A percentile compares a stretch with the other conserved stretches of the same genome.
Evolutionary conservation across 2,113 vertebrate species (phyloP).

Genomic region (Neolamprologus hecqui): DNA sequence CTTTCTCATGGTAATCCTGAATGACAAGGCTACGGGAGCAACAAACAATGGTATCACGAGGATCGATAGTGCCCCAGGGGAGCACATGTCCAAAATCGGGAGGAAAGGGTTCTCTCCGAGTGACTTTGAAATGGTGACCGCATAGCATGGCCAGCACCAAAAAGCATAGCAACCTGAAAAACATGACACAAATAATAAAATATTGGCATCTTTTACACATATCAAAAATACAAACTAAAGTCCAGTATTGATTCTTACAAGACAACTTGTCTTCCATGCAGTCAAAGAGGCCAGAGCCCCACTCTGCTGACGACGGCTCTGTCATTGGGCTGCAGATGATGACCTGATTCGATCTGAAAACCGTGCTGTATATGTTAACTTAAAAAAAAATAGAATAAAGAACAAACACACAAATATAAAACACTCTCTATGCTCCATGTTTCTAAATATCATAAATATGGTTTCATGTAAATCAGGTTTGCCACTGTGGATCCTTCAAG

Average conservation of each 20-base stretch:
- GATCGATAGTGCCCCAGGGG: neutral
- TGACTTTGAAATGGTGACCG: accelerated
- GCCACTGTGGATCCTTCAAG: neutral
- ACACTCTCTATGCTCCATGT: accelerated
- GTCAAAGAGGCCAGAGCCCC: neutral
- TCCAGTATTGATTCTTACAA: neutral
- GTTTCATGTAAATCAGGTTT: neutral
- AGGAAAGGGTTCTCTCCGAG: accelerated
- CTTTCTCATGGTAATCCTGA: too few relatives aligned
- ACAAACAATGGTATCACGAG: neutral
- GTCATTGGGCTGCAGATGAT: neutral
- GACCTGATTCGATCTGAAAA: accelerated
- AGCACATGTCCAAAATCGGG: neutral
- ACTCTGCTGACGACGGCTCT: accelerated
- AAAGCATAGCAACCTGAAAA: neutral
- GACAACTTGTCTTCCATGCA: neutral
- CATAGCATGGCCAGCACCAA: neutral
- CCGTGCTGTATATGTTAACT: too few relatives aligned
- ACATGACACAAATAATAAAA: accelerated
- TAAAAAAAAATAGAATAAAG: neutral
- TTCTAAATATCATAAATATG: neutral
- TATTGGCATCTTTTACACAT: too few relatives aligned
- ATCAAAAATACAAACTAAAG: accelerated
- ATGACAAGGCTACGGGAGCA: too few relatives aligned
- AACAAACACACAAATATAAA: accelerated